These are phyloP conservation scores for Magallana angulata DNA, from an alignment of 1,140 invertebrate species.

Conservation along the genomic window DNA sequence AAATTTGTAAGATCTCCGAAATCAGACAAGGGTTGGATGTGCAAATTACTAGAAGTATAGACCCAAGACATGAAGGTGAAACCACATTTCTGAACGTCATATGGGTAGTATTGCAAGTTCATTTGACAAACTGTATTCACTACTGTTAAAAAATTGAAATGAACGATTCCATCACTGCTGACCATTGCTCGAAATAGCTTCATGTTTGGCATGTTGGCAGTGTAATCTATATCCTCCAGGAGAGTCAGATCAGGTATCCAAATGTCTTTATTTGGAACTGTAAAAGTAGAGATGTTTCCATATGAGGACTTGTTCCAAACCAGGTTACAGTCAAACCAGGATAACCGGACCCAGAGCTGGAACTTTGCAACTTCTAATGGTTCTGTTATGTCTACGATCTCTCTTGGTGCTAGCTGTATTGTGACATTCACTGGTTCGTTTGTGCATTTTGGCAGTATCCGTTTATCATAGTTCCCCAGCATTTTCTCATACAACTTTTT, in stretches of 20 bases:
- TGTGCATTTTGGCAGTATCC: not conserved
- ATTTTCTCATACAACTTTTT: not conserved
- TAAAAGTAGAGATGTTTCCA: conserved; percentile 56
- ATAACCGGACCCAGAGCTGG: conserved; percentile 29
- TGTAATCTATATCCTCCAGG: conserved; percentile 88
- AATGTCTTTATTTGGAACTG: conserved; percentile 62
- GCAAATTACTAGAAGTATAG: conserved; percentile 14
- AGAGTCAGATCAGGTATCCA: conserved; percentile 92
- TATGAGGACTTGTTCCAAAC: conserved; percentile 63
- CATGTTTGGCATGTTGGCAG: conserved; percentile 34
- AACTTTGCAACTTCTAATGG: not conserved
- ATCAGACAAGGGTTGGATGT: conserved; percentile 78
- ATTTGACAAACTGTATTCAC: conserved; percentile 18
- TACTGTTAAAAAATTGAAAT: conserved; percentile 52
- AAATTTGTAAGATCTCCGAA: conserved; percentile 80
- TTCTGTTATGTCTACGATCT: conserved; percentile 19
- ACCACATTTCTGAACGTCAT: conserved; percentile 40
- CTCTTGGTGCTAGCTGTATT: not conserved
- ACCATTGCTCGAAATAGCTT: conserved; percentile 37
- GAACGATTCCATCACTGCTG: conserved; percentile 44
- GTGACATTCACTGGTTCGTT: not conserved
- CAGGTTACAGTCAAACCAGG: conserved; percentile 67
- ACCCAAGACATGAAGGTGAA: conserved; percentile 46
- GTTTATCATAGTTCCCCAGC: not conserved
- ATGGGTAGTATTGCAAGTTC: conserved; percentile 47